Conservation (phyloP, 2,113 vertebrate species). For the Thermophis baileyi region DNA sequence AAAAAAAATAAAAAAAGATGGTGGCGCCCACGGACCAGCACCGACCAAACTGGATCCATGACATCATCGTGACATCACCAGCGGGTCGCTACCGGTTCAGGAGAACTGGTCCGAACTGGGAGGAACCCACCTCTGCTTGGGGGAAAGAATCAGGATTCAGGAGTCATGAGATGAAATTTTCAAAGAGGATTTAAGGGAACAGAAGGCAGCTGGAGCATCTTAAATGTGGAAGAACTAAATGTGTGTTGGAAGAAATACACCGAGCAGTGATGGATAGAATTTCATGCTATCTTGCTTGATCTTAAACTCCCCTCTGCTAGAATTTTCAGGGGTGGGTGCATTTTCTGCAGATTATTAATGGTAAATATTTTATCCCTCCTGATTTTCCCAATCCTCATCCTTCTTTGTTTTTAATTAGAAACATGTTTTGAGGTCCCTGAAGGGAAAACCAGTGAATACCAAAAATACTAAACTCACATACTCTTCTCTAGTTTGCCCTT, state of each 20-base stretch:
- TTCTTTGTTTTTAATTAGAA: neutral
- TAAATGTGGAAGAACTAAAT: neutral
- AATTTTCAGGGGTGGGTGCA: neutral
- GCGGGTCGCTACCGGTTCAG: too few species aligned
- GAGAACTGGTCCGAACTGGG: too few species aligned
- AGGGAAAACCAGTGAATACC: neutral
- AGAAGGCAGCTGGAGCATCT: neutral
- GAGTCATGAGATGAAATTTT: fast-evolving
- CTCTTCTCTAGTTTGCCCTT: neutral
- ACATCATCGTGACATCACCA: too few species aligned
- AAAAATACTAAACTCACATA: neutral
- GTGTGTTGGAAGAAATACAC: neutral
- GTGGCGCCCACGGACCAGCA: too few species aligned
- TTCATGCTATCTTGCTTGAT: neutral
- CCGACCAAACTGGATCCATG: too few species aligned
- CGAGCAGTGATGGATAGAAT: neutral
- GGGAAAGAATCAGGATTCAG: neutral
- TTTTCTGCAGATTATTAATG: neutral
- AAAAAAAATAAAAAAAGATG: too few species aligned
- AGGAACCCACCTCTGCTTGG: too few species aligned
- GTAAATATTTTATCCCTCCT: neutral
- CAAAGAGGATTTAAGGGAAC: neutral
- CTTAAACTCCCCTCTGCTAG: neutral
- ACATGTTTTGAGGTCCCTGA: neutral
- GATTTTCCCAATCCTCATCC: neutral